Conservation (phyloP, 2,888 invertebrate species). For the Endomychus coccineus region DNA sequence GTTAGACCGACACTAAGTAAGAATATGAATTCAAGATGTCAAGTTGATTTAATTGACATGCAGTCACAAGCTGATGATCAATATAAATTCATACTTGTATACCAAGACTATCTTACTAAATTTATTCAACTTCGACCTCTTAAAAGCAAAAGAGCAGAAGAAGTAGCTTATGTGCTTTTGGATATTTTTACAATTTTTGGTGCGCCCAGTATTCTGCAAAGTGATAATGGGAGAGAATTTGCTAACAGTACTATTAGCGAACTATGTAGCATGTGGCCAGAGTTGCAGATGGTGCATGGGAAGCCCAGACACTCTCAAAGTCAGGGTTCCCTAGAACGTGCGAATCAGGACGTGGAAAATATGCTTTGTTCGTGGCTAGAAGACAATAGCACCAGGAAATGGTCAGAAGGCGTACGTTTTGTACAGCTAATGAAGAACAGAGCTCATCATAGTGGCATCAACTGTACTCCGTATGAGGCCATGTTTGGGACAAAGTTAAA, state of each 20-base stretch:
- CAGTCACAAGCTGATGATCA: constrained; percentile 32
- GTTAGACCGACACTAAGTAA: constrained; percentile 13
- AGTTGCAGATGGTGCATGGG: constrained; percentile 36
- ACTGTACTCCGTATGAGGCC: constrained; percentile 16
- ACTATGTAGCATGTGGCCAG: constrained; percentile 19
- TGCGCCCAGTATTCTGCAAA: constrained; percentile 34
- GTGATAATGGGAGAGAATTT: constrained; percentile 35
- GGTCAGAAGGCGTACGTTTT: constrained; percentile 38
- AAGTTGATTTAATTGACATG: constrained; percentile 37
- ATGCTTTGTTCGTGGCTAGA: constrained; percentile 37
- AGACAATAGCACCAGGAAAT: constrained; percentile 32
- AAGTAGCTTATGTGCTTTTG: constrained; percentile 32
- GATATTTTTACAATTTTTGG: constrained; percentile 37
- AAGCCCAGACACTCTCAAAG: constrained; percentile 33
- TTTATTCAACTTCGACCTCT: constrained; percentile 34
- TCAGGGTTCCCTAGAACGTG: constrained; percentile 35
- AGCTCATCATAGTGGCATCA: constrained; percentile 35
- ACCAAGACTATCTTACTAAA: constrained; percentile 37
- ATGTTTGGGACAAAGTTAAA: constrained; percentile 11
- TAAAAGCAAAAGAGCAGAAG: constrained; percentile 29
- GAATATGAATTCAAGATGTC: constrained; percentile 12
- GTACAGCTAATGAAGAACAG: constrained; percentile 41
- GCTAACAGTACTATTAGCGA: constrained; percentile 26
- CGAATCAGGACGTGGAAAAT: constrained; percentile 36
- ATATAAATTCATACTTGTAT: constrained; percentile 35